Base-by-base conservation (phyloP, 1,140 invertebrate genomes). In the Bombus pascuorum region DNA sequence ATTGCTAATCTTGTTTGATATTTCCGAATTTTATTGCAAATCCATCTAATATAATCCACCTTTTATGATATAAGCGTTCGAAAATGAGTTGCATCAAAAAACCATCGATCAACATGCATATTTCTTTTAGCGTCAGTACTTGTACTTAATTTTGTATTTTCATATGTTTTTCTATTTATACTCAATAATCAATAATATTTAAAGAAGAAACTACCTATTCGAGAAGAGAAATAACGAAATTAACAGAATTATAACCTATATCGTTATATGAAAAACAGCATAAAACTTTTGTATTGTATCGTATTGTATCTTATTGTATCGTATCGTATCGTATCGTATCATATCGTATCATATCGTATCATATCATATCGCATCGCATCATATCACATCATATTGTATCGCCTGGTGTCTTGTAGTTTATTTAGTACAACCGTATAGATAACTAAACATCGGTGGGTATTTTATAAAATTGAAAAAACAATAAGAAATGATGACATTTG, bases 1-100 rank as follows among this genome's bases (percentile, higher is more conserved):
- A 32, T 47, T 72, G 68, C 65, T 79, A 78, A 84, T 80, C 66
- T 71, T 62, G 32, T 62, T 80, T 78, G 53, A 84, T 42, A 84
- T 84, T 84, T 79, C 59, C 39, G n/a, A 80, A 80, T 22, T 79
- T 65, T 57, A 53, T 72, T 28, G 62, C 47, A 47, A 44, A 73
- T 62, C n/a, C 28, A 3, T 44, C 32, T 47, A 4, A 25, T 37
- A n/a, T 32, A 53, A 47, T 76, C 37, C 34, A 18, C 32, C 12
- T n/a, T 62, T n/a, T 10, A 22, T 32, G 6, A n/a, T 75, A 65
- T 80, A 34, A 9, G 10, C 12, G 57, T 4, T 25, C 1, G 4
- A 37, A 59, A 18, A 75, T 15, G n/a, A 42, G 25, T 8, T 42
- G 25, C 13, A 72, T 25, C 22, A 42, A 72, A 72, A 3, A 42